Conservation (phyloP, 2,113 vertebrate genomes). For the Aviceda subcristata region DNA sequence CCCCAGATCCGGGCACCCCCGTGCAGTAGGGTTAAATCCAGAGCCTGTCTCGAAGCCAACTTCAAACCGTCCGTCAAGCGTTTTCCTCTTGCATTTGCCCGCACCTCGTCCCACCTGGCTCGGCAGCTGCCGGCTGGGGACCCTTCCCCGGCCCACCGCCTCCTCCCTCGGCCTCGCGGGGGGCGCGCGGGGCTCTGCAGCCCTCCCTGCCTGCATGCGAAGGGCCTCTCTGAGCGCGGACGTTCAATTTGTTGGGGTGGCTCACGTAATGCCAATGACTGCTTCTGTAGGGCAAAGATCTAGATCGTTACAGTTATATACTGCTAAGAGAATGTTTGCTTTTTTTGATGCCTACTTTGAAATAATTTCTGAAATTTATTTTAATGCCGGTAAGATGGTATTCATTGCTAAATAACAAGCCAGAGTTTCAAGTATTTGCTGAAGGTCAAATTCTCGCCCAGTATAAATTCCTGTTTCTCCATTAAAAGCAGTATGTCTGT, state of each 20-base stretch:
- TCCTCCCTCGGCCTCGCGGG: neutral
- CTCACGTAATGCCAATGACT: neutral
- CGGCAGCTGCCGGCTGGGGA: neutral
- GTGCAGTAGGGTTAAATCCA: neutral
- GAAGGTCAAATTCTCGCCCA: neutral
- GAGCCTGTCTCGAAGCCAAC: neutral
- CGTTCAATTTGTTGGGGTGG: neutral
- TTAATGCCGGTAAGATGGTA: neutral
- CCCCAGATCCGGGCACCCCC: neutral
- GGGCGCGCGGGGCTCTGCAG: neutral
- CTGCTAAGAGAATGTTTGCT: neutral
- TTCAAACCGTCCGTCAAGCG: neutral
- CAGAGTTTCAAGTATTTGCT: neutral
- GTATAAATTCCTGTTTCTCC: neutral
- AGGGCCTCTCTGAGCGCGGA: no score
- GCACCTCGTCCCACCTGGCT: neutral
- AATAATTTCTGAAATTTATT: neutral
- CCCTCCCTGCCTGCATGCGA: no score
- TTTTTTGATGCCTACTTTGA: neutral
- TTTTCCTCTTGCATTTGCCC: neutral
- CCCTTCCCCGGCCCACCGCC: neutral
- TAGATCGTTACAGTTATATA: neutral
- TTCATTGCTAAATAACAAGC: neutral
- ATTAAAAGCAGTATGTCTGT: neutral
- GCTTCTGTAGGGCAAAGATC: neutral